phyloP scores from a whole-genome alignment of 2,888 invertebrate species.

The Eupeodes luniger region DNA sequence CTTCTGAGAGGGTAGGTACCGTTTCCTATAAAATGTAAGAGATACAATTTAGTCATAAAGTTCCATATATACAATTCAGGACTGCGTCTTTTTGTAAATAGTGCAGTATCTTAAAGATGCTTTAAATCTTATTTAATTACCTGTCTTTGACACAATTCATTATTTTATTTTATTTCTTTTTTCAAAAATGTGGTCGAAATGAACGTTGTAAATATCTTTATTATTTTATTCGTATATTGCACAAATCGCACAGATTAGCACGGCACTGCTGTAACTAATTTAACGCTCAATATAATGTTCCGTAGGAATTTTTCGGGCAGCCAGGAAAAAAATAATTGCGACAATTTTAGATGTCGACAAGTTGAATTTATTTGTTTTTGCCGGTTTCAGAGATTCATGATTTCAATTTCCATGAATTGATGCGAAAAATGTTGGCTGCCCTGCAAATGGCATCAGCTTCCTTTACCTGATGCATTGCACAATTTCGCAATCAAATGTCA shows the following conservation, averaged over 20 bases:
- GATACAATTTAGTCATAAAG: neutral
- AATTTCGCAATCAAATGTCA: slow-evolving; percentile 42
- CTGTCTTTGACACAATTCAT: neutral
- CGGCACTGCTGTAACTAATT: neutral
- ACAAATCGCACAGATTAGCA: neutral
- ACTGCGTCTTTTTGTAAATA: neutral
- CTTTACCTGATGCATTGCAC: neutral
- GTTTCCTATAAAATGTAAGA: too few relatives aligned
- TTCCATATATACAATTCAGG: neutral
- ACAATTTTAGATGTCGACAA: slow-evolving; percentile 6
- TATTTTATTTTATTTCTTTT: neutral
- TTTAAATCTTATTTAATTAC: slow-evolving; percentile 19
- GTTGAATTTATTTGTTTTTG: neutral
- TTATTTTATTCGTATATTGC: neutral
- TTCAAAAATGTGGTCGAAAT: neutral
- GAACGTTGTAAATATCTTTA: neutral
- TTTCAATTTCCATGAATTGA: slow-evolving; percentile 25
- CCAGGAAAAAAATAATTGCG: slow-evolving; percentile 7
- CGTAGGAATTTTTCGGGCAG: neutral
- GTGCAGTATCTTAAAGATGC: neutral
- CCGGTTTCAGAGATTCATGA: neutral
- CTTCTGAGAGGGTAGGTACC: too few relatives aligned
- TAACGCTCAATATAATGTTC: slow-evolving; percentile 12
- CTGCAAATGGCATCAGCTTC: neutral
- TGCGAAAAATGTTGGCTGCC: slow-evolving; percentile 31